Evolutionary conservation across 2,797 vertebrate species (phyloP), one percentile per base, ranked within the genome.

Genomic region (Pantherophis alleghaniensis): DNA sequence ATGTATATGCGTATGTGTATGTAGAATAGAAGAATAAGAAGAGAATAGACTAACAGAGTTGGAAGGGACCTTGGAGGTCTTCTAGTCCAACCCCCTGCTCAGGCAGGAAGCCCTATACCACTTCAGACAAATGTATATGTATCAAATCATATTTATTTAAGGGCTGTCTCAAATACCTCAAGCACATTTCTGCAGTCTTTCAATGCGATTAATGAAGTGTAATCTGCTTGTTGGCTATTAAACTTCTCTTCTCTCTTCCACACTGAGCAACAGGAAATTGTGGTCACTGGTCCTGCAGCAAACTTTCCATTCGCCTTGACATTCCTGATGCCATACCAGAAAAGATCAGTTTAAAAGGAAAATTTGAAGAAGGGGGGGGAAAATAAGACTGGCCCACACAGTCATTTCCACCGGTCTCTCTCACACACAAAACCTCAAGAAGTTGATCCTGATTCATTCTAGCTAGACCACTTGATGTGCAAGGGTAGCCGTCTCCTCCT

Each of bases 241-340:
- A 89, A 56, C n/a, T 88, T 42, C 53, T 61, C 60, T 95, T 61
- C 60, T 95, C 97, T 96, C 95, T 96, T 92, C 95, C 94, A 61
- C 96, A 96, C 94, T 1, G 96, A 97, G 97, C 96, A 97, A 97
- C 96, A 97, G 97, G 96, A 97, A 97, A 96, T 95, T 86, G 92
- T 94, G 90, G 94, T 97, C 95, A 93, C 92, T 95, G 94, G 86
- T 93, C 56, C 86, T 95, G 92, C 93, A 92, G 96, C 95, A 96
- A 96, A 97, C 89, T 97, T 97, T 97, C 97, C 96, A 97, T 95
- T 95, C 93, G 90, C 93, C 56, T 94, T 60, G 95, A 94, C 95
- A 95, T 95, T 97, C 96, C 96, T 92, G 91, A 94, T 94, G 95
- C 95, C 61, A 93, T 91, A 94, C 94, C 10, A 89, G 95, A 95